These are phyloP conservation scores for Odontocerum albicorne DNA, from an alignment of 2,888 invertebrate genomes.

Conservation along the genomic window DNA sequence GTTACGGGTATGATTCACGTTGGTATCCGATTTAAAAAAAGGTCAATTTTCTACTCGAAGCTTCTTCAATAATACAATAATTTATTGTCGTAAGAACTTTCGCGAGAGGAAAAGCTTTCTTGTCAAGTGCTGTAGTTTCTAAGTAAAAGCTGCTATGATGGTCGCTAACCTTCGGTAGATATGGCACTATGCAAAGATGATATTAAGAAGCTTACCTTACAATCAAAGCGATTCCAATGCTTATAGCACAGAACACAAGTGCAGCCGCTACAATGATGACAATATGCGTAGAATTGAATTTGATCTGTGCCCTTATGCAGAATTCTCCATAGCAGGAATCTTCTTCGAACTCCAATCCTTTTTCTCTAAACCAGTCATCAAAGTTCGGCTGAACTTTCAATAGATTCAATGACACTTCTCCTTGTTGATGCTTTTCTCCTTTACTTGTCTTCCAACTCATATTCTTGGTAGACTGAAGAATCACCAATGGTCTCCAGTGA, in stretches of 20 bases:
- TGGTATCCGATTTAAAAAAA: no score
- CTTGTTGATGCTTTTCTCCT: slow-evolving; percentile 42
- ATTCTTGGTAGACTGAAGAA: slow-evolving; percentile 31
- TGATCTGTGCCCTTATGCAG: slow-evolving; percentile 39
- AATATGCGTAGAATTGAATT: slow-evolving; percentile 46
- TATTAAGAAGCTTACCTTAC: slow-evolving; percentile 48
- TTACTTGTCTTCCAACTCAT: slow-evolving; percentile 13
- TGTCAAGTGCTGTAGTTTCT: background rate
- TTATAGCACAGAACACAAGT: slow-evolving; percentile 43
- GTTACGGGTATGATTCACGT: no score
- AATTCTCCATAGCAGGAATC: slow-evolving; percentile 47
- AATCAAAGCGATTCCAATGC: slow-evolving; percentile 42
- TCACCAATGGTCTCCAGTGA: slow-evolving; percentile 37
- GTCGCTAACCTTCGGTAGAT: no score
- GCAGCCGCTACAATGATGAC: slow-evolving; percentile 46
- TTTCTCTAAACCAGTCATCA: slow-evolving; percentile 52
- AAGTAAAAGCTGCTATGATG: background rate
- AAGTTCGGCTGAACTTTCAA: slow-evolving; percentile 42
- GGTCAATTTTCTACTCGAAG: no score
- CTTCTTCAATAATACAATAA: no score
- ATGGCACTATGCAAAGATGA: no score
- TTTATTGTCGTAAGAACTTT: no score
- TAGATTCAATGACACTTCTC: slow-evolving; percentile 42
- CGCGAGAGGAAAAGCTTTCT: no score
- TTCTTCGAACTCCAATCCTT: slow-evolving; percentile 48